A percentile compares a stretch with the other conserved stretches of the same genome.
Evolutionary conservation across 1,140 invertebrate species (phyloP).

Genomic region (Brachionus plicatilis): DNA sequence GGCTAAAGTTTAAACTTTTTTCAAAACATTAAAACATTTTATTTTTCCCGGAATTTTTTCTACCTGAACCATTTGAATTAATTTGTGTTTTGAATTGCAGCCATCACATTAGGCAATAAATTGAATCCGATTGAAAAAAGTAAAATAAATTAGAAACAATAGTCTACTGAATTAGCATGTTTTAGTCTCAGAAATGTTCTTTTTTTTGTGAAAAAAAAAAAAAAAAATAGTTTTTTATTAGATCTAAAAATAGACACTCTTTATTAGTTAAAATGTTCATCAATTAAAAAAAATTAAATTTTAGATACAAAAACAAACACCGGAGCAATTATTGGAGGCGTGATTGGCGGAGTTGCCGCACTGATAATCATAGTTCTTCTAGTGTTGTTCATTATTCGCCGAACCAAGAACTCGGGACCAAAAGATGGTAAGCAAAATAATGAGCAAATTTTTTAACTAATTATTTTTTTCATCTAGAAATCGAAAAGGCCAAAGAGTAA

Average conservation of each 20-base stretch:
- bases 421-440: constrained; percentile 11
- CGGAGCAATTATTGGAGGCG: constrained; percentile 22
- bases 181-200: neutral
- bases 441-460: neutral
- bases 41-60: neutral
- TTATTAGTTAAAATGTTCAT: neutral
- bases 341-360: constrained; percentile 12
- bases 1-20: no score
- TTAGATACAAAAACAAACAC: neutral
- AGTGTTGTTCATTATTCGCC: neutral
- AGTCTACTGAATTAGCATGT: neutral
- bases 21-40: no score
- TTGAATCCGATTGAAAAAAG: neutral
- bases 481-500: constrained; percentile 40
- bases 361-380: neutral
- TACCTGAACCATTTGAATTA: neutral
- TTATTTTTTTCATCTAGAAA: constrained; percentile 18
- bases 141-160: neutral
- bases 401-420: neutral
- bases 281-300: neutral
- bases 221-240: no score
- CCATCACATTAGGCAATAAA: neutral
- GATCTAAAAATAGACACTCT: no score
- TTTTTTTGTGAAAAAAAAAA: neutral
- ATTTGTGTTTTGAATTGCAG: neutral